A percentile compares a stretch with the other conserved stretches of the same genome.
phyloP scores from a whole-genome alignment of 2,113 vertebrate genomes.

The Ictalurus furcatus region DNA sequence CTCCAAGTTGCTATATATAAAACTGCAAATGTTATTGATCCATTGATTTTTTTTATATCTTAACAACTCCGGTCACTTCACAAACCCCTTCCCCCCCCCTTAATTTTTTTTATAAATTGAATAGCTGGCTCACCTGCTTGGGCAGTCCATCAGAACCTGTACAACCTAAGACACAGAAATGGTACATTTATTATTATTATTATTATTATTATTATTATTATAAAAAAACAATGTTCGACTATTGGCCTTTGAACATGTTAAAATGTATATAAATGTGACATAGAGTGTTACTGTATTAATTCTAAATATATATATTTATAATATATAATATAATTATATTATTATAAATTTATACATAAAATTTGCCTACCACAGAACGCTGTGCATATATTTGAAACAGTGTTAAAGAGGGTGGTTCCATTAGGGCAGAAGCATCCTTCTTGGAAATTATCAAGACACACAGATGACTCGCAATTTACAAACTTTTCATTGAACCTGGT shows the following conservation, averaged over 20 bases:
- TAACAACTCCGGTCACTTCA: too few relatives aligned
- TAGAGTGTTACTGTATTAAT: neutral
- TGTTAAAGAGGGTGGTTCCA: conserved; percentile 33
- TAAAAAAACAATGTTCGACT: neutral
- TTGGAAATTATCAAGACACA: conserved; percentile 1
- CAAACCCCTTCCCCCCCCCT: too few relatives aligned
- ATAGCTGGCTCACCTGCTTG: conserved; percentile 64
- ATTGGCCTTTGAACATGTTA: neutral
- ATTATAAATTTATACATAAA: neutral
- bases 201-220: neutral
- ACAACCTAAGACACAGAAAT: conserved; percentile 72
- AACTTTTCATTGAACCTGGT: conserved; percentile 49
- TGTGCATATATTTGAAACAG: conserved; percentile 33
- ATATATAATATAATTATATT: too few relatives aligned
- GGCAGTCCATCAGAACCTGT: conserved; percentile 77
- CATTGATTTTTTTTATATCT: too few relatives aligned
- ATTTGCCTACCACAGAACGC: conserved; percentile 44
- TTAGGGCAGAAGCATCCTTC: conserved; percentile 52
- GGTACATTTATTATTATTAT: neutral
- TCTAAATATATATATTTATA: too few relatives aligned
- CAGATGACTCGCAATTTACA: neutral
- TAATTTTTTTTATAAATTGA: neutral
- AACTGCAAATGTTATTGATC: too few relatives aligned
- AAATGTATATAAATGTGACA: neutral
- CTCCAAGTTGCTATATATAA: too few relatives aligned